Evolutionary conservation across 2,888 invertebrate species (phyloP).

Genomic region (Polietes domitor): DNA sequence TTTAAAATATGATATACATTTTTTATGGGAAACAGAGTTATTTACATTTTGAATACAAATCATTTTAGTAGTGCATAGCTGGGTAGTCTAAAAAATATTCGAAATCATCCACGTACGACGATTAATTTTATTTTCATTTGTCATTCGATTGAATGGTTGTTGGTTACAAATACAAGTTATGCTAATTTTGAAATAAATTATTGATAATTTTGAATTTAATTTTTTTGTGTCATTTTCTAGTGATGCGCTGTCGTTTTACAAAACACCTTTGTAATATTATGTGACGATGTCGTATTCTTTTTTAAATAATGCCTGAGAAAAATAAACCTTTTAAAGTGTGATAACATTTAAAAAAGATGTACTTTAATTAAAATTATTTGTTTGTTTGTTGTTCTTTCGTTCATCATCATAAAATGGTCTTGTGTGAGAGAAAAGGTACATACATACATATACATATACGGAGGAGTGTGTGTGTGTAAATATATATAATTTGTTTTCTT

Average conservation of each 20-base stretch:
- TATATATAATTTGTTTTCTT: constrained; percentile 39
- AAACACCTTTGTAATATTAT: background rate
- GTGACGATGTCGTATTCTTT: constrained; percentile 14
- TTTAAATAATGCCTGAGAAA: constrained; percentile 66
- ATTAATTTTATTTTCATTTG: too few species aligned
- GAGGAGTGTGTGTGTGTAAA: constrained; percentile 23
- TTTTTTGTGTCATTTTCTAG: background rate
- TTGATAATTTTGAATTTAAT: background rate
- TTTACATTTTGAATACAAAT: too few species aligned
- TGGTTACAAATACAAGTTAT: too few species aligned
- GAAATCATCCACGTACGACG: too few species aligned
- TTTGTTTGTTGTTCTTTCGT: constrained; percentile 22
- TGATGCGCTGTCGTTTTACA: background rate
- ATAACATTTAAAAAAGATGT: constrained; percentile 49
- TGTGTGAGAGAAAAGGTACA: constrained; percentile 38
- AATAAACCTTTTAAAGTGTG: constrained; percentile 62
- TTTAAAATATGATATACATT: too few species aligned
- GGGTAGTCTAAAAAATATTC: too few species aligned
- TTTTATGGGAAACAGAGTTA: too few species aligned
- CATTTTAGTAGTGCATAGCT: too few species aligned
- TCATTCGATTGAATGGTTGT: too few species aligned
- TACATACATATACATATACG: constrained; percentile 28
- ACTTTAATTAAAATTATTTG: constrained; percentile 40
- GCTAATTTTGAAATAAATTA: too few species aligned
- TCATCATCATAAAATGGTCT: constrained; percentile 27